Evolutionary conservation across 2,113 vertebrate genomes (phyloP), one percentile per base, ranked within the genome.

Genomic region (Sylvilagus bachmani): DNA sequence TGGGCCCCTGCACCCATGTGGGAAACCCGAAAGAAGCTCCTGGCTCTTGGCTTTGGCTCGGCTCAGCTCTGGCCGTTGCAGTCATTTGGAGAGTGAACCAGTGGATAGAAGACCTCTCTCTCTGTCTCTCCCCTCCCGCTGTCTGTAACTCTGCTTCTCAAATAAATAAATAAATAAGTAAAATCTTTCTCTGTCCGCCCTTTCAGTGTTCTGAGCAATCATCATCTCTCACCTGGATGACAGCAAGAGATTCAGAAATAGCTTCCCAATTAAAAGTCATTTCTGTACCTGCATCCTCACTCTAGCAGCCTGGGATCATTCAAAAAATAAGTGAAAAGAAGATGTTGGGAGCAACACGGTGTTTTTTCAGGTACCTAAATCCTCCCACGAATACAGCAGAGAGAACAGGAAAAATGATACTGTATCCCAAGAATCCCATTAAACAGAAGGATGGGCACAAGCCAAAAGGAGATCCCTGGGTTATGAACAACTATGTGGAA

Each of bases 181-280:
- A 8, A 44, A 44, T 44, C 44, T 44, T 44, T 44, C 44, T 85
- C 51, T 87, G 44, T 53, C 3, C 13, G 49, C 3, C 62, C 3
- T 82, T 82, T 27, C 10, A 62, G 87, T 64, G 10, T 74, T 51
- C n/a, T 6, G 73, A 69, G n/a, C 11, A 29, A 53, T 2, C 58
- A 25, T 27, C 16, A 10, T 71, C 55, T 86, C 33, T 64, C 10
- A 64, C 19, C 67, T 73, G 27, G 14, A 85, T 29, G 38, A 51
- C 2, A 10, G 2, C 17, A 21, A 19, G 5, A 25, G 44, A 24
- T 13, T 53, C 14, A 53, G 0, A 53, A 31, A 22, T 31, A 1
- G n/a, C 16, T 1, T 44, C 13, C 27, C 36, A 31, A 51, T 24
- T 70, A 33, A 16, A 2, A 5, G 17, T 33, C 31, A 21, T 31